A percentile compares a stretch with the other conserved stretches of the same genome.
Evolutionary conservation across 1,140 invertebrate species (phyloP).

Genomic region (Physella acuta): DNA sequence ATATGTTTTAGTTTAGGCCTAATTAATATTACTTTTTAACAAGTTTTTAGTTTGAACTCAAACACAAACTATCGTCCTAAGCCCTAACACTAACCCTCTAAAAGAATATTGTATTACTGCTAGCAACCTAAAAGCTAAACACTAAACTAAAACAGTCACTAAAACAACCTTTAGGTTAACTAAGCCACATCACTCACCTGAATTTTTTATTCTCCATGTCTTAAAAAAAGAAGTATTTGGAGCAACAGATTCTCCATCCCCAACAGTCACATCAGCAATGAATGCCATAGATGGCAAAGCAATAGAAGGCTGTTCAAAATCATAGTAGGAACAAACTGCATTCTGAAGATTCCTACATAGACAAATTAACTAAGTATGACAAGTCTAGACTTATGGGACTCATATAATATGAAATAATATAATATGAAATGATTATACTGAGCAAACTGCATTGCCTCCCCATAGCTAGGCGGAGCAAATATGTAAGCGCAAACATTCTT

Average conservation of each 20-base stretch:
- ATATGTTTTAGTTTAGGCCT: no score
- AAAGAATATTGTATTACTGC: no score
- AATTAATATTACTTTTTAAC: no score
- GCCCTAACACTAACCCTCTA: not conserved
- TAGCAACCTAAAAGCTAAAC: not conserved
- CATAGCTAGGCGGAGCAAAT: no score
- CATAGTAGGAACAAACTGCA: conserved; percentile 92
- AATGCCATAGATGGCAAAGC: conserved; percentile 75
- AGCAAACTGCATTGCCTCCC: no score
- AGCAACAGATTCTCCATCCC: conserved; percentile 74
- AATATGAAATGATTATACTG: no score
- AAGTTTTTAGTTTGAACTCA: no score
- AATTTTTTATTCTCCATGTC: conserved; percentile 80
- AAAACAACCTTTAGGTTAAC: not conserved
- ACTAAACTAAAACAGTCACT: not conserved
- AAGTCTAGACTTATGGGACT: no score
- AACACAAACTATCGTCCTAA: no score
- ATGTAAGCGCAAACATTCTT: no score
- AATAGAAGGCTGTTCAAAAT: conserved; percentile 69
- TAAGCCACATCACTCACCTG: conserved; percentile 67
- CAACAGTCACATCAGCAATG: conserved; percentile 75
- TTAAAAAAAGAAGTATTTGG: conserved; percentile 76
- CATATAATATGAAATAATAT: no score
- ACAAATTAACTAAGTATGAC: no score
- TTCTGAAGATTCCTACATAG: conserved; percentile 89